Base-by-base conservation (phyloP, 2,113 vertebrate species). In the Larimichthys polyactis region DNA sequence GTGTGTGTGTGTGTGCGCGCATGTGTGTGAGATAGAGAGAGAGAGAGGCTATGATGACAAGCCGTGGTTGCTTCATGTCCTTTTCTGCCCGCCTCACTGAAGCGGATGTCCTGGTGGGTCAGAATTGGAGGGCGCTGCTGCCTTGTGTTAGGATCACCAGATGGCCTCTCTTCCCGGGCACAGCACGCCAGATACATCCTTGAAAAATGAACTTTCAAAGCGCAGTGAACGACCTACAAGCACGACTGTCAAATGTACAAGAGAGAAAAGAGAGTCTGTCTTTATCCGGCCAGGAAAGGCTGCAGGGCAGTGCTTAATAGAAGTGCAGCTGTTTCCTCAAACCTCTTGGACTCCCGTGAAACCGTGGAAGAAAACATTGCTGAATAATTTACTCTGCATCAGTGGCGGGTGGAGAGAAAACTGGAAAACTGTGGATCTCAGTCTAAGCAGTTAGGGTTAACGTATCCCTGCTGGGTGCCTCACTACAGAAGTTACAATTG, bases 271-370 rank as follows among this genome's bases (percentile, higher is more conserved):
- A 48, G 44, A 52, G 68, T 46, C 65, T 29, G 71, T 84, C 78
- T 75, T 82, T 65, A 71, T 86, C 83, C 46, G 77, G 64, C 20
- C 84, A 82, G 93, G 90, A 92, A 93, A 88, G 75, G 85, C 89
- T 81, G 65, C 72, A 63, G 78, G 84, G 79, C 74, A 78, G 79
- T 52, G 78, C 81, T 89, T 81, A 54, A 63, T 72, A 89, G 83
- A 88, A 83, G 66, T 66, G 71, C 91, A 95, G 94, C 90, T 94
- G 94, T 93, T 94, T 95, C 94, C 94, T 94, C 71, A 64, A 90
- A 89, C 75, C 83, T 63, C 60, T 83, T 67, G 81, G 69, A 78
- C 62, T 82, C 20, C 71, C 3, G 32, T 84, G 71, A 84, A 79
- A 84, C n/a, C 5, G 54, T 27, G 73, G 83, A 90, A 77, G 80